These are phyloP conservation scores for Progne subis DNA, from an alignment of 2,113 vertebrate genomes.

Conservation along the genomic window DNA sequence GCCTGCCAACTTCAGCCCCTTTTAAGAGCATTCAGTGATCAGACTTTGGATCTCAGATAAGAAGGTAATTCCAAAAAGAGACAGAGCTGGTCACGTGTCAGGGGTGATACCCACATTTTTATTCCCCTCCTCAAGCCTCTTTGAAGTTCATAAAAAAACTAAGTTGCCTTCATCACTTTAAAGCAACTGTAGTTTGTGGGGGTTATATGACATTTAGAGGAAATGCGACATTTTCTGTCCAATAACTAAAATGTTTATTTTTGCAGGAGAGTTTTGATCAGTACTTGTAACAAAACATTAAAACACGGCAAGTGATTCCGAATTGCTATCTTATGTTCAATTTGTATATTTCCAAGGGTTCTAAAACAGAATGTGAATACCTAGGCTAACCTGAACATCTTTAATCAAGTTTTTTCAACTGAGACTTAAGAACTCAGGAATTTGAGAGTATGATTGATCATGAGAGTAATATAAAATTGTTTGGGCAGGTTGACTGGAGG, in stretches of 20 bases:
- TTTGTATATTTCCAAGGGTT: not conserved
- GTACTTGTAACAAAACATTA: not conserved
- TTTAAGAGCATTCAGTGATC: not conserved
- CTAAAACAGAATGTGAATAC: not conserved
- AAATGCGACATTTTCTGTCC: fast-evolving
- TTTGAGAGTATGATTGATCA: not conserved
- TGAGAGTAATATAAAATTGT: not conserved
- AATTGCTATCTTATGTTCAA: not conserved
- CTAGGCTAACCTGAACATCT: not conserved
- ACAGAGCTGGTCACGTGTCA: not conserved
- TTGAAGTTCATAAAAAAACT: not conserved
- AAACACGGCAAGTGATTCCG: not conserved
- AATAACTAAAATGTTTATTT: not conserved
- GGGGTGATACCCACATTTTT: not conserved
- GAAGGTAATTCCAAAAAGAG: not conserved
- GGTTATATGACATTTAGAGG: not conserved
- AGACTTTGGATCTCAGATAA: not conserved
- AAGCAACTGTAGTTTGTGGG: not conserved
- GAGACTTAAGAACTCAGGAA: not conserved
- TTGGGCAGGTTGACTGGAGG: not conserved
- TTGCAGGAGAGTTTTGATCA: not conserved
- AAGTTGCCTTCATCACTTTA: not conserved
- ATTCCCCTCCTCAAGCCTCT: no score
- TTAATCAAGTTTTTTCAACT: not conserved
- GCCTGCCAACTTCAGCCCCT: not conserved